Evolutionary conservation across 2,113 vertebrate genomes (phyloP).

Genomic region (Carassius carassius): DNA sequence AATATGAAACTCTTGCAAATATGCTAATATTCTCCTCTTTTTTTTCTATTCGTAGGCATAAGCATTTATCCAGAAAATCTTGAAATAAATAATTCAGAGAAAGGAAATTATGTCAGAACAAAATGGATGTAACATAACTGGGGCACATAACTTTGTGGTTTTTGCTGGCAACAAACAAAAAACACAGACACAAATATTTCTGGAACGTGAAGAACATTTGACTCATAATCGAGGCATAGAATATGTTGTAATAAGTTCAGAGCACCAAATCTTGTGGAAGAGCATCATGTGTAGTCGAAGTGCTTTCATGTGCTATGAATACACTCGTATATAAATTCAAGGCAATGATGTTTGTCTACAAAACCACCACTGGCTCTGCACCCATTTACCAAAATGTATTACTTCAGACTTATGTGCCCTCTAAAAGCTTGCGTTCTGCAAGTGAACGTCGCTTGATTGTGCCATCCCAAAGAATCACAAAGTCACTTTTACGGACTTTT

Average conservation of each 20-base stretch:
- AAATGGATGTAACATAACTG: background rate
- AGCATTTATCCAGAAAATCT: constrained; percentile 3
- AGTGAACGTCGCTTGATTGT: too few relatives aligned
- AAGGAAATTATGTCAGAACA: background rate
- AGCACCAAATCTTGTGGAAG: constrained; percentile 44
- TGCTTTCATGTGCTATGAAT: constrained; percentile 63
- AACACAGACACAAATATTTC: constrained; percentile 37
- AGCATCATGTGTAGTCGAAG: constrained; percentile 41
- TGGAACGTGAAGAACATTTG: constrained; percentile 56
- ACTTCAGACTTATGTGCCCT: too few relatives aligned
- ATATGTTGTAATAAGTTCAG: constrained; percentile 61
- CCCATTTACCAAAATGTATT: too few relatives aligned
- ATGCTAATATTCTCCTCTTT: background rate
- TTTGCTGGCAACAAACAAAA: constrained; percentile 18
- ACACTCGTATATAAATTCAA: constrained; percentile 14
- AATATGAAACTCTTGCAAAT: background rate
- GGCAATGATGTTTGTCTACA: too few relatives aligned
- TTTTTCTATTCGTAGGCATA: background rate
- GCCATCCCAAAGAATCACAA: too few relatives aligned
- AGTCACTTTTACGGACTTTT: too few relatives aligned
- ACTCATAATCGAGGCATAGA: constrained; percentile 61
- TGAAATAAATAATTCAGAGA: constrained; percentile 7
- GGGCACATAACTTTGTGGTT: background rate
- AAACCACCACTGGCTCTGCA: too few relatives aligned
- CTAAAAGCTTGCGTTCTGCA: too few relatives aligned